Conservation (phyloP, 2,113 vertebrate species). For the Irena cyanogastra region DNA sequence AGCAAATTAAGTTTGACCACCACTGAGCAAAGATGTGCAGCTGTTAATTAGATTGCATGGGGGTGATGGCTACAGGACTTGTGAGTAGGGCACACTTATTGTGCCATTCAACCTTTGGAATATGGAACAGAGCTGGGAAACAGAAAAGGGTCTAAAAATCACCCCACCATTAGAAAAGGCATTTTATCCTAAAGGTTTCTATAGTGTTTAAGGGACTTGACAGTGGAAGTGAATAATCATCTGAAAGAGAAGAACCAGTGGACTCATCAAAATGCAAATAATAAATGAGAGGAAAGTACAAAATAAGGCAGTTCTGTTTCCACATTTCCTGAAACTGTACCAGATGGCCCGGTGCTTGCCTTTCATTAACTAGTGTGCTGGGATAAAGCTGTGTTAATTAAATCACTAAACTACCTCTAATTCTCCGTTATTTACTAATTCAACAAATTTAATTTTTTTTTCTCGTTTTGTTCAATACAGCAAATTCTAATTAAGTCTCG, state of each 20-base stretch:
- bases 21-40: background rate
- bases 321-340: slow-evolving; percentile 40
- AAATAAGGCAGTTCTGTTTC: slow-evolving; percentile 7
- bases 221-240: background rate
- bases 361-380: slow-evolving; percentile 59
- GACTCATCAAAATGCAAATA: slow-evolving; percentile 35
- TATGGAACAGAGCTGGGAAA: background rate
- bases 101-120: background rate
- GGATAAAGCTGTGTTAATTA: slow-evolving; percentile 68
- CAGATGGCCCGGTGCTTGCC: slow-evolving; percentile 55
- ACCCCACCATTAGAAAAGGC: background rate
- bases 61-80: background rate
- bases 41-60: background rate
- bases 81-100: background rate
- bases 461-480: slow-evolving; percentile 36
- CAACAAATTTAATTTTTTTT: slow-evolving; percentile 44
- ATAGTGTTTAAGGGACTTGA: background rate
- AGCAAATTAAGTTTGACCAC: background rate
- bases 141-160: background rate
- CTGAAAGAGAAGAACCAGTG: background rate
- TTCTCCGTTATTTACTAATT: slow-evolving; percentile 64
- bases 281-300: slow-evolving; percentile 17
- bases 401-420: slow-evolving; percentile 65
- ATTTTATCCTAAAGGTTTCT: background rate
- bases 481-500: slow-evolving; percentile 61